Base-by-base conservation (phyloP, 2,888 invertebrate genomes). In the Drosophila helvetica region DNA sequence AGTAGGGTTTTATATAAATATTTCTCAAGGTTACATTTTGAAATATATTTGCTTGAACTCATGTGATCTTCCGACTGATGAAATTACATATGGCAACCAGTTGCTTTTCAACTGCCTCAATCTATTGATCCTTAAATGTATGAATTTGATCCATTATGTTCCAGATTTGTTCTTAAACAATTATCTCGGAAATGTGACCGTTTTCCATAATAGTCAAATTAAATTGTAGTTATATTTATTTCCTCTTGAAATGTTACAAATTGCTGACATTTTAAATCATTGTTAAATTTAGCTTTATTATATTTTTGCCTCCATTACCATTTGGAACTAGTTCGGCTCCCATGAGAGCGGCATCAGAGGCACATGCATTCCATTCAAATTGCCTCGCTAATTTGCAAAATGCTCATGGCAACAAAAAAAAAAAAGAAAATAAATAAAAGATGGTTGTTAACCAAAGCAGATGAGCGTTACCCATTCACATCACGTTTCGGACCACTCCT, bases 401-500 rank as follows among this genome's bases (percentile, higher is more conserved):
- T 67, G 2, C 19, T 19, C 19, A 2, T 19, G 48, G 22, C 54
- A 42, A 50, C 47, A 30, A 22, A 17, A 33, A 33, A 43, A 52
- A 48, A 54, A 46, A 50, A n/a, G 25, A 60, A 42, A 47, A 55
- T 43, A 53, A 56, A 46, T 17, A 38, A 52, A 42, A 50, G 22
- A 46, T 18, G 38, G 52, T 73, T 59, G 73, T 73, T 73, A 73
- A 38, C 52, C 52, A 27, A 54, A 42, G 30, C 73, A 73, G 56
- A 73, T 73, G 58, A 73, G 60, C 74, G 57, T 73, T 73, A 51
- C 73, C 73, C 68, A 74, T 62, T 62, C 74, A 67, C 58, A 73
- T 74, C 74, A 74, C 73, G 74, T 74, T 75, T 56, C 50, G 66
- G 30, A 46, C 46, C 38, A 8, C 50, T 50, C 25, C 38, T 18